Conservation (phyloP, 1,140 invertebrate genomes). For the Amyelois transitella region DNA sequence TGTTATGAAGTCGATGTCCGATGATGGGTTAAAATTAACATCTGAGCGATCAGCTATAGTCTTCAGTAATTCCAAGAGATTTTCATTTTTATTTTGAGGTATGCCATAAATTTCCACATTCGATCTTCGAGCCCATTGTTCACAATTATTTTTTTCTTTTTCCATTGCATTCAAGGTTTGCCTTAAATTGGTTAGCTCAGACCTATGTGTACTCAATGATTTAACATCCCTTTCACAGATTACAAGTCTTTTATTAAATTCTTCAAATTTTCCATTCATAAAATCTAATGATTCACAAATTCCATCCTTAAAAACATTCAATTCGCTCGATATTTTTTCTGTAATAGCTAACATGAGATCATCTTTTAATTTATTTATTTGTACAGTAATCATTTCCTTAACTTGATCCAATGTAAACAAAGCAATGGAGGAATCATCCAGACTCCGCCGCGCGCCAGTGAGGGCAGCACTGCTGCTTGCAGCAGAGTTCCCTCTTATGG, state of each 20-base stretch:
- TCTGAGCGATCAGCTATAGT: constrained; percentile 6
- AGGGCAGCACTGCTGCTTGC: not conserved
- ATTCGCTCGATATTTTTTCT: not conserved
- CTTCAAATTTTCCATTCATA: not conserved
- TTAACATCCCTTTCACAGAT: constrained; percentile 1
- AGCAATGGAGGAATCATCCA: not conserved
- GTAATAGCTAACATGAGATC: not conserved
- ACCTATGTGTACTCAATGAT: not conserved
- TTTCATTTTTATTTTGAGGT: constrained; percentile 24
- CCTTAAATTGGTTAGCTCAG: not conserved
- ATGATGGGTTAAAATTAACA: not conserved
- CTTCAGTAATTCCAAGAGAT: constrained; percentile 12
- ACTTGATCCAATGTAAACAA: not conserved
- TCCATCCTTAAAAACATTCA: not conserved
- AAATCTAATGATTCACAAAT: constrained; percentile 3
- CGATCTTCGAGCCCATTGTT: constrained; percentile 25
- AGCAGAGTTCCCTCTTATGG: not conserved
- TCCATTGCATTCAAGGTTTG: not conserved
- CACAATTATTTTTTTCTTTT: not conserved
- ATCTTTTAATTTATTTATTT: not conserved
- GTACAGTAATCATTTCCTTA: not conserved
- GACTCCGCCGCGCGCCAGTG: too few species aligned
- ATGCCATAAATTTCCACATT: constrained; percentile 24
- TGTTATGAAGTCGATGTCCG: constrained; percentile 5
- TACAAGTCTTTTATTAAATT: not conserved